phyloP scores from a whole-genome alignment of 2,888 invertebrate species.

The Ametastegia equiseti region DNA sequence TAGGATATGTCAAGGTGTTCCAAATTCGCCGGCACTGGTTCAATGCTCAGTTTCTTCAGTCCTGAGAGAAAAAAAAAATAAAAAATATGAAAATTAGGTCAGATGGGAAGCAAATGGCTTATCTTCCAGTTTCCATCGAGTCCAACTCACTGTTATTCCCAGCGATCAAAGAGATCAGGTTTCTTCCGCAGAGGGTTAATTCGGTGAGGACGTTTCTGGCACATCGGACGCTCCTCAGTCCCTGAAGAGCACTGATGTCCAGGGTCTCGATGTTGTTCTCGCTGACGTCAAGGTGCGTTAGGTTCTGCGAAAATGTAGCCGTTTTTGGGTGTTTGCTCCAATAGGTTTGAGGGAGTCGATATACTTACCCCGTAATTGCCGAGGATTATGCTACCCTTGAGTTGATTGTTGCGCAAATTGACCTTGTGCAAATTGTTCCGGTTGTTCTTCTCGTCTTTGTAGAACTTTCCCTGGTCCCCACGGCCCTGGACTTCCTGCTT shows the following conservation, averaged over 20 bases:
- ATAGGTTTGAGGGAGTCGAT: slow-evolving; percentile 2
- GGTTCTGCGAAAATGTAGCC: slow-evolving; percentile 79
- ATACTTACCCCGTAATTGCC: slow-evolving; percentile 89
- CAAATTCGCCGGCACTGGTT: slow-evolving; percentile 84
- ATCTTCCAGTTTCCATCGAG: too few species aligned
- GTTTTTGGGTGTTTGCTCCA: too few species aligned
- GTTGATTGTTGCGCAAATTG: slow-evolving; percentile 86
- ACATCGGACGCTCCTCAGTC: slow-evolving; percentile 87
- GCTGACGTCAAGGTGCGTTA: slow-evolving; percentile 89
- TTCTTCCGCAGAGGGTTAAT: slow-evolving; percentile 87
- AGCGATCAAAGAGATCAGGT: slow-evolving; percentile 86
- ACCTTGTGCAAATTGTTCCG: slow-evolving; percentile 80
- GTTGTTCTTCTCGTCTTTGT: slow-evolving; percentile 67
- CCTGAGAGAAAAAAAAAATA: slow-evolving; percentile 75
- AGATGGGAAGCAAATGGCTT: too few species aligned
- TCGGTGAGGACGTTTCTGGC: slow-evolving; percentile 87
- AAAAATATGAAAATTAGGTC: too few species aligned
- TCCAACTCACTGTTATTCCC: slow-evolving; percentile 90
- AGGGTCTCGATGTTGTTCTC: slow-evolving; percentile 90
- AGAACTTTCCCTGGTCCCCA: slow-evolving; percentile 63
- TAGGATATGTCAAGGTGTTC: slow-evolving; percentile 88
- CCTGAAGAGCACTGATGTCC: slow-evolving; percentile 88
- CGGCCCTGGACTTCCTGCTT: slow-evolving; percentile 62
- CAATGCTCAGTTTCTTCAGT: slow-evolving; percentile 84
- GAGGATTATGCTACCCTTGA: slow-evolving; percentile 90